A percentile compares a stretch with the other conserved stretches of the same genome.
Evolutionary conservation across 2,113 vertebrate genomes (phyloP).

Genomic region (Excalfactoria chinensis): DNA sequence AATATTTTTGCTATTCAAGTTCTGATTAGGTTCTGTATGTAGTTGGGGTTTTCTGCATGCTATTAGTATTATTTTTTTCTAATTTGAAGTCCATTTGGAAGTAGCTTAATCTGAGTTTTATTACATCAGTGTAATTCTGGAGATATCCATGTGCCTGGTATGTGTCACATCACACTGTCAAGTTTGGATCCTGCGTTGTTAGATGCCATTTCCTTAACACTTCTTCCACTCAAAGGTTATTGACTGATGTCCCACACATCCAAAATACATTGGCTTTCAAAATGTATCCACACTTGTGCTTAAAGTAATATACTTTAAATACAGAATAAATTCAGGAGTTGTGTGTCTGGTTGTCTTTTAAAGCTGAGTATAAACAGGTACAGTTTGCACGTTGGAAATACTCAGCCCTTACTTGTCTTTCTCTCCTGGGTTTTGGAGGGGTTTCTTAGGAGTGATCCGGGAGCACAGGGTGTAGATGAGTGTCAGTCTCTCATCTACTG

Average conservation of each 20-base stretch:
- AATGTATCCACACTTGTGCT: neutral
- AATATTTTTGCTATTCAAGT: neutral
- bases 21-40: neutral
- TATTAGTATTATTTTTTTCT: neutral
- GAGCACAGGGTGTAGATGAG: neutral
- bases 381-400: neutral
- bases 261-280: neutral
- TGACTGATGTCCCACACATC: neutral
- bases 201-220: neutral
- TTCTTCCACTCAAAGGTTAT: neutral
- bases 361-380: neutral
- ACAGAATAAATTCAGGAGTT: neutral
- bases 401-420: neutral
- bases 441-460: neutral
- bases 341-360: neutral
- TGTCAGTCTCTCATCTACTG: neutral
- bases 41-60: neutral
- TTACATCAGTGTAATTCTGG: neutral
- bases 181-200: neutral
- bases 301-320: neutral
- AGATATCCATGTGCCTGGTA: neutral
- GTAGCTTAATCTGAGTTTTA: neutral
- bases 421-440: neutral
- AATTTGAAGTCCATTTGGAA: neutral
- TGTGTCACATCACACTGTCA: neutral